A percentile compares a stretch with the other conserved stretches of the same genome.
Evolutionary conservation across 2,113 vertebrate genomes (phyloP).

Genomic region (Neodontobutis hainanensis): DNA sequence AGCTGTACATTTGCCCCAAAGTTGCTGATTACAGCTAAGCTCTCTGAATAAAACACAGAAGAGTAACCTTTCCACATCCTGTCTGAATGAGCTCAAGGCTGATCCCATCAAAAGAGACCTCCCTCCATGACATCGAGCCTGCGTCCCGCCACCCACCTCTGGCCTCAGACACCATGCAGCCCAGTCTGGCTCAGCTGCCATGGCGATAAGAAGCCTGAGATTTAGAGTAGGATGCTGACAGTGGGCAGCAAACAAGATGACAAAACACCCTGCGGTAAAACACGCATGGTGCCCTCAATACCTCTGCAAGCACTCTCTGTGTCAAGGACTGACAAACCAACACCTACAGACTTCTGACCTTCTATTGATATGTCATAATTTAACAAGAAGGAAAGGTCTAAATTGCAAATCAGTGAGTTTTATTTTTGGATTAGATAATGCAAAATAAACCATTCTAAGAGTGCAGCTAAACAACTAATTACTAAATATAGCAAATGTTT

Average conservation of each 20-base stretch:
- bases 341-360: slow-evolving; percentile 8
- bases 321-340: slow-evolving; percentile 21
- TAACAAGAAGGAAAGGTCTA: background rate
- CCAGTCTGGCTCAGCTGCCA: slow-evolving; percentile 54
- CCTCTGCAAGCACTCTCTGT: slow-evolving; percentile 25
- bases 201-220: slow-evolving; percentile 50
- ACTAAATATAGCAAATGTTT: background rate
- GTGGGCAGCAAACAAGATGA: slow-evolving; percentile 21
- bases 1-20: slow-evolving; percentile 1
- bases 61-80: slow-evolving; percentile 67
- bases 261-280: slow-evolving; percentile 37
- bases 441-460: background rate
- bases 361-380: background rate
- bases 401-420: background rate
- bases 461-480: background rate
- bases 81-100: slow-evolving; percentile 41
- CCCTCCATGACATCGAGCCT: slow-evolving; percentile 43
- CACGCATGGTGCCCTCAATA: slow-evolving; percentile 1
- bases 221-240: slow-evolving; percentile 43
- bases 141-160: slow-evolving; percentile 39
- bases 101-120: slow-evolving; percentile 67
- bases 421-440: background rate
- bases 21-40: slow-evolving; percentile 23
- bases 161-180: slow-evolving; percentile 30
- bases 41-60: slow-evolving; percentile 45